Base-by-base conservation (phyloP, 2,888 invertebrate genomes). In the Cephus nigrinus region DNA sequence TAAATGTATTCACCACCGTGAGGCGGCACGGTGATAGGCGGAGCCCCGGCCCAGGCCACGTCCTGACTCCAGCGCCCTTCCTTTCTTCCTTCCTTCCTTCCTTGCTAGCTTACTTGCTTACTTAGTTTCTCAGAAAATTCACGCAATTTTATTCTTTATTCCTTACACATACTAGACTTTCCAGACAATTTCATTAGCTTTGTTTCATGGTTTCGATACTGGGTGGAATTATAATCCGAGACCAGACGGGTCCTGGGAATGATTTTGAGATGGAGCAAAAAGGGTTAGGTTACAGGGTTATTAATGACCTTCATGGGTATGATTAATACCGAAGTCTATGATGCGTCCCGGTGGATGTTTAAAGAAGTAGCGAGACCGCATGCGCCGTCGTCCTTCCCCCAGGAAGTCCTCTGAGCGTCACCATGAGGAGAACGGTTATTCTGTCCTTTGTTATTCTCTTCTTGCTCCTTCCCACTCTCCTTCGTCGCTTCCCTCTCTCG, bases 1-100 rank as follows among this genome's bases (percentile, higher is more conserved):
- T 91, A 91, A 91, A 91, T 91, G 90, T 91, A 91, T 91, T 91
- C 91, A 91, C 90, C 89, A 89, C 89, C 88, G 89, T 90, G 89
- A 89, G 88, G 88, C 89, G 88, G 89, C 90, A 90, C 88, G 86
- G 88, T 86, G 89, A 91, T 91, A 91, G 91, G 91, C 91, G 91
- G 91, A 91, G 91, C 90, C 90, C 89, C 87, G 86, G 85, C 85
- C 83, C 85, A 88, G 85, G 86, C 89, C 86, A 89, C 90, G 88
- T 86, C 84, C 85, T 88, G 85, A 86, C 89, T 86, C 88, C 90
- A 87, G 89, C 90, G 89, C 89, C 91, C 90, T 86, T 86, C 87
- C 86, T 85, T 86, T 86, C 82, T 84, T 82, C 84, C 84, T 78
- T 79, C 82, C 82, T 79, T 83, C 84, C 79, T 81, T 82, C 82